phyloP scores from a whole-genome alignment of 92 coral and sea anemone species.

The Phenganax marumi region DNA sequence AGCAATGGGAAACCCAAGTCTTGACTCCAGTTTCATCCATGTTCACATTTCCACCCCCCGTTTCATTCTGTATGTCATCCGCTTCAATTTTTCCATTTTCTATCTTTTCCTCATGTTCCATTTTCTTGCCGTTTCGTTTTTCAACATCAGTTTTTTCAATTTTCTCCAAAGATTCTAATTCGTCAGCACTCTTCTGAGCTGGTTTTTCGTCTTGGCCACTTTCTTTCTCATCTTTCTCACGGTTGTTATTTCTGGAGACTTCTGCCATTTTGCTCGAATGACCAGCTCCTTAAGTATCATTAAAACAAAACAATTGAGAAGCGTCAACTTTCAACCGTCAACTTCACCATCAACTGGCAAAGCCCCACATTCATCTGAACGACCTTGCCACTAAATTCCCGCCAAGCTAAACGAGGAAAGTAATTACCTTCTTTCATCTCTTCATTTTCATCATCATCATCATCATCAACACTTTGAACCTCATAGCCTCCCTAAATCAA shows the following conservation, averaged over 20 bases:
- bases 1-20: too few species aligned
- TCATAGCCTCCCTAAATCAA: conserved; percentile 18
- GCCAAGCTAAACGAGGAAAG: too few species aligned
- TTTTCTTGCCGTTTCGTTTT: conserved; percentile 25
- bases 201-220: conserved; percentile 30
- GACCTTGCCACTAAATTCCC: too few species aligned
- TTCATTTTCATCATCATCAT: not conserved
- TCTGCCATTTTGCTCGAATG: not conserved
- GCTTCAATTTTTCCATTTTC: conserved; percentile 25
- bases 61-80: too few species aligned
- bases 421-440: not conserved
- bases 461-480: not conserved
- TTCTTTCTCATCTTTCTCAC: conserved; percentile 24
- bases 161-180: not conserved
- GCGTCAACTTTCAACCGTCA: too few species aligned
- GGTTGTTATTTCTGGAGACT: not conserved
- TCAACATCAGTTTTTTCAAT: not conserved
- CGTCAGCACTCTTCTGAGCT: not conserved
- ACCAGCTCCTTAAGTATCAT: not conserved
- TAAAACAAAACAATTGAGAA: too few species aligned
- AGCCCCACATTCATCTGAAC: not conserved
- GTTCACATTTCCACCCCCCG: conserved; percentile 35
- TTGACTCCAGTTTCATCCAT: too few species aligned
- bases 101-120: conserved; percentile 27
- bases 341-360: not conserved